phyloP scores from a whole-genome alignment of 2,888 invertebrate species.

The Cheilosia scutellata region DNA sequence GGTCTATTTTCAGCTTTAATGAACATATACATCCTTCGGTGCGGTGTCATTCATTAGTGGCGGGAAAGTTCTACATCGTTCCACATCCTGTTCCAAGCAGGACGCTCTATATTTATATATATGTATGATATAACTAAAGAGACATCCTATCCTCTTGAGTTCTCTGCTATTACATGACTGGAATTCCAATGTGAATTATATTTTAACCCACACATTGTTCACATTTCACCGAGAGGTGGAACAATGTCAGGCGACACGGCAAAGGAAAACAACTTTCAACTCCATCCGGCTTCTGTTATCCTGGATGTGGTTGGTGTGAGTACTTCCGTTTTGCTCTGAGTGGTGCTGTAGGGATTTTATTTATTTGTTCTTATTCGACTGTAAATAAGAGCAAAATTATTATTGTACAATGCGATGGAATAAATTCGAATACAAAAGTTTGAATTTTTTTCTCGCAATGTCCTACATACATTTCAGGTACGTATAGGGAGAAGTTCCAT shows the following conservation, averaged over 20 bases:
- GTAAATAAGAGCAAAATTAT: not conserved
- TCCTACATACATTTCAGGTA: not conserved
- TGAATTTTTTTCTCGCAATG: not conserved
- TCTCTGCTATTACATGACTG: slow-evolving; percentile 34
- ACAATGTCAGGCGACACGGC: slow-evolving; percentile 48
- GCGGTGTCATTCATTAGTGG: not conserved
- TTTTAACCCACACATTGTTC: slow-evolving; percentile 65
- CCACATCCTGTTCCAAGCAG: not conserved
- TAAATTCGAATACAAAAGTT: not conserved
- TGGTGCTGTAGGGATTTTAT: not conserved
- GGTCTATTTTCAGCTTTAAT: not conserved
- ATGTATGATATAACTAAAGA: not conserved
- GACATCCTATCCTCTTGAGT: not conserved
- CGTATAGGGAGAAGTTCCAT: not conserved
- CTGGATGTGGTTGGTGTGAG: slow-evolving; percentile 3
- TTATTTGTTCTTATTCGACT: not conserved
- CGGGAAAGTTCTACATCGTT: not conserved
- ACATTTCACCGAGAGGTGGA: slow-evolving; percentile 40
- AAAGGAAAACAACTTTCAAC: slow-evolving; percentile 61
- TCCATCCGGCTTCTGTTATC: slow-evolving; percentile 55
- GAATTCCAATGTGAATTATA: slow-evolving; percentile 71
- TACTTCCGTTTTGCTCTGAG: slow-evolving; percentile 5
- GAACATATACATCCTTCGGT: not conserved
- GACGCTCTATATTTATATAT: not conserved
- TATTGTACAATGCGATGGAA: not conserved